phyloP scores from a whole-genome alignment of 2,888 invertebrate genomes.

The Eilema griseolum region DNA sequence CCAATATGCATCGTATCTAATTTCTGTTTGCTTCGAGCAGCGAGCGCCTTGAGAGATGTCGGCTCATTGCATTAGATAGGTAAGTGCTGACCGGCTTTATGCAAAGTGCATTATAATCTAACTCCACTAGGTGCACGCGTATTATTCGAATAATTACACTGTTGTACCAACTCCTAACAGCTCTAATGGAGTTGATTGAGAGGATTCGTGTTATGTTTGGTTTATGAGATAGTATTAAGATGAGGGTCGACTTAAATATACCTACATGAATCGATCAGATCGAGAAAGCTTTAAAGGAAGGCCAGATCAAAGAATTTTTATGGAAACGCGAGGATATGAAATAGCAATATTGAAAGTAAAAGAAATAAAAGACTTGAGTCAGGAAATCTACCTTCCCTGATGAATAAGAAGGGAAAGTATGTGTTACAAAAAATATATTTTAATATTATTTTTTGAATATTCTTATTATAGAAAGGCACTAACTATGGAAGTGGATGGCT shows the following conservation, averaged over 20 bases:
- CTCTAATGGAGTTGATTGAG: slow-evolving; percentile 12
- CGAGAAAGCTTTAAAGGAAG: background rate
- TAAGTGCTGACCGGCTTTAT: slow-evolving; percentile 54
- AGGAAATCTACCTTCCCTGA: too few species aligned
- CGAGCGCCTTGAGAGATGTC: slow-evolving; percentile 40
- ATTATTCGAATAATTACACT: slow-evolving; percentile 25
- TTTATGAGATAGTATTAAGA: background rate
- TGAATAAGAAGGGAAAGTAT: too few species aligned
- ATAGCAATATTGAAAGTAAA: too few species aligned
- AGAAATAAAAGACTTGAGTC: too few species aligned
- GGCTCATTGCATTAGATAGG: slow-evolving; percentile 43
- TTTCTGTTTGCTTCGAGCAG: slow-evolving; percentile 14
- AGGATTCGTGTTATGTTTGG: background rate
- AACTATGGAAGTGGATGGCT: too few species aligned
- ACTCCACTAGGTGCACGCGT: slow-evolving; percentile 13
- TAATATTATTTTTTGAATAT: too few species aligned
- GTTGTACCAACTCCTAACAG: background rate
- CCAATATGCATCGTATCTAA: slow-evolving; percentile 9
- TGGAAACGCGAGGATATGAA: too few species aligned
- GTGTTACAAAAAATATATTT: too few species aligned
- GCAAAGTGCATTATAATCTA: slow-evolving; percentile 61
- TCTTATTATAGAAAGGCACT: too few species aligned
- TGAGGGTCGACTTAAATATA: background rate
- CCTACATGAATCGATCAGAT: background rate
- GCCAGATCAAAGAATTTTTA: background rate